A percentile compares a stretch with the other conserved stretches of the same genome.
These are phyloP conservation scores for Hypomecis atomaria DNA, from an alignment of 2,888 invertebrate genomes.

Conservation along the genomic window DNA sequence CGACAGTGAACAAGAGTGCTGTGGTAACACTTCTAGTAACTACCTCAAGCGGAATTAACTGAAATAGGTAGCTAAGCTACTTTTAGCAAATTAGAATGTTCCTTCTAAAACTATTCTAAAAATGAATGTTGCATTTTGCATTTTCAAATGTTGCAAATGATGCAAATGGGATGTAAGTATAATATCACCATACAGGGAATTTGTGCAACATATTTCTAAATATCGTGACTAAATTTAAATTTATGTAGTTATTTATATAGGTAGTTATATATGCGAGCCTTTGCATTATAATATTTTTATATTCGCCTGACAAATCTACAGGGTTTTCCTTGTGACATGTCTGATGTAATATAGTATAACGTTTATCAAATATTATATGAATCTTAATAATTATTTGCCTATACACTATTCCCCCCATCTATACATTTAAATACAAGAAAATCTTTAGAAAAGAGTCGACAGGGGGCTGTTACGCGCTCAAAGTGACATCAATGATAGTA, in stretches of 20 bases:
- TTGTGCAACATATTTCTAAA: background rate
- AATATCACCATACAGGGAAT: slow-evolving; percentile 2
- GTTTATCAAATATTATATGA: too few relatives aligned
- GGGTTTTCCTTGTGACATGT: too few relatives aligned
- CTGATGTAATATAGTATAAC: too few relatives aligned
- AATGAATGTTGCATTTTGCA: slow-evolving; percentile 24
- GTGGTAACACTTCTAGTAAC: slow-evolving; percentile 17
- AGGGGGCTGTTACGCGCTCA: slow-evolving; percentile 24
- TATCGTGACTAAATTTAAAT: background rate
- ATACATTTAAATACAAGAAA: background rate
- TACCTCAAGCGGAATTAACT: slow-evolving; percentile 16
- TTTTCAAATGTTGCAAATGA: slow-evolving; percentile 13
- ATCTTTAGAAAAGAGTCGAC: background rate
- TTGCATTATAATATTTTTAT: too few relatives aligned
- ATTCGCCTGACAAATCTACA: too few relatives aligned
- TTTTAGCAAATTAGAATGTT: slow-evolving; percentile 29
- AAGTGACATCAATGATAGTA: slow-evolving; percentile 22
- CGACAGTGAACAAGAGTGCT: slow-evolving; percentile 1
- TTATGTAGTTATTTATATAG: background rate
- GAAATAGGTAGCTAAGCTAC: slow-evolving; percentile 14
- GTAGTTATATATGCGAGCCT: too few relatives aligned
- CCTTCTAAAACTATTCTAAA: slow-evolving; percentile 23
- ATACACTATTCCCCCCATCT: background rate
- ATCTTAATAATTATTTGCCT: background rate
- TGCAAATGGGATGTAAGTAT: slow-evolving; percentile 12